Conservation (phyloP, 2,888 invertebrate genomes). For the Siphonodentalium dalli region DNA sequence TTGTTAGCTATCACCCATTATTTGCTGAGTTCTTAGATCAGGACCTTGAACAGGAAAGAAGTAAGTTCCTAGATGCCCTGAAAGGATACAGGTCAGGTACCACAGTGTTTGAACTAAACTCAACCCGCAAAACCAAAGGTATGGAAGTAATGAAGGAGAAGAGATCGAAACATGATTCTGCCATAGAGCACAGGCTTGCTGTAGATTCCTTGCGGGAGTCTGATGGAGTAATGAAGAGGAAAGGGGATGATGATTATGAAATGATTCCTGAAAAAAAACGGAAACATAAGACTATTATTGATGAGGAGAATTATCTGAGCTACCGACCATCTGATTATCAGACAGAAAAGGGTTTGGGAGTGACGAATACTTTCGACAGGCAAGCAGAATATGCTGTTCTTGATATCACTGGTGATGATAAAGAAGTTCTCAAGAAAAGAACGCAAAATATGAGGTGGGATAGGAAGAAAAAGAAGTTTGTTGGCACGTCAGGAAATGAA, state of each 20-base stretch:
- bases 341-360: conserved; percentile 67
- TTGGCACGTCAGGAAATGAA: too few relatives aligned
- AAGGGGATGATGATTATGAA: conserved; percentile 6
- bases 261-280: conserved; percentile 32
- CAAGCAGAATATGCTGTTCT: conserved; percentile 82
- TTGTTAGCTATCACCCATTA: conserved; percentile 74
- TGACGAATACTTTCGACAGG: conserved; percentile 79
- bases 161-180: conserved; percentile 73
- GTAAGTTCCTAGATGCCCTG: conserved; percentile 73
- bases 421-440: conserved; percentile 72
- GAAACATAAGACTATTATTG: conserved; percentile 57
- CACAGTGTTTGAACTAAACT: conserved; percentile 91
- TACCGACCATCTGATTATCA: conserved; percentile 85
- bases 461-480: conserved; percentile 94
- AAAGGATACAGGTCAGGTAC: conserved; percentile 79
- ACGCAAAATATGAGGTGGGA: conserved; percentile 75
- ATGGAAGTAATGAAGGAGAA: conserved; percentile 85
- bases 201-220: too few relatives aligned
- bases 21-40: conserved; percentile 63
- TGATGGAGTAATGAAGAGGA: conserved; percentile 69
- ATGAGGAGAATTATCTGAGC: conserved; percentile 86
- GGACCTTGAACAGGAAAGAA: conserved; percentile 56
- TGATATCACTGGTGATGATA: conserved; percentile 85
- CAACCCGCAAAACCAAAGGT: conserved; percentile 79
- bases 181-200: conserved; percentile 51